Conservation (phyloP, 2,888 invertebrate species). For the Laspeyria flexula region DNA sequence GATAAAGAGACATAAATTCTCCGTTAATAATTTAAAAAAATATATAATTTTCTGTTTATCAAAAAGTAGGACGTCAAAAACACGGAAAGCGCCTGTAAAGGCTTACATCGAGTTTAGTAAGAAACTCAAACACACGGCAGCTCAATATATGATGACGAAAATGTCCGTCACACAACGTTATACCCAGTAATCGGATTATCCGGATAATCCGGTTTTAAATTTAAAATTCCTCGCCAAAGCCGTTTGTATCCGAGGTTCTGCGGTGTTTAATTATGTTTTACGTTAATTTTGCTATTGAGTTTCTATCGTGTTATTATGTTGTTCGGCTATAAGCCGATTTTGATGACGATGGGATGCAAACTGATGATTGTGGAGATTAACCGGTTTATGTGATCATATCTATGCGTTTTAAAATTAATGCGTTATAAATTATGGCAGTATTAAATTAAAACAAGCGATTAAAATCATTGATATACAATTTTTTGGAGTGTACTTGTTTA, state of each 20-base stretch:
- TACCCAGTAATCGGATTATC: constrained; percentile 43
- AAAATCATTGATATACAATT: too few relatives aligned
- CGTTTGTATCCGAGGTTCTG: constrained; percentile 40
- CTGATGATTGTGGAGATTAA: too few relatives aligned
- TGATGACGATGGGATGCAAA: too few relatives aligned
- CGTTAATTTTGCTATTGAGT: constrained; percentile 27
- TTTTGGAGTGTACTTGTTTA: too few relatives aligned
- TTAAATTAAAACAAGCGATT: too few relatives aligned
- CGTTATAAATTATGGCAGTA: too few relatives aligned
- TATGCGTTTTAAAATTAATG: too few relatives aligned
- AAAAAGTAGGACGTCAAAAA: not conserved
- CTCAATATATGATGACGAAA: constrained; percentile 32
- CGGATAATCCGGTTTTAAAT: constrained; percentile 56
- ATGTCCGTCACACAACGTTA: constrained; percentile 28
- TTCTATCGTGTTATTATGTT: not conserved
- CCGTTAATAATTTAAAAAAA: too few relatives aligned
- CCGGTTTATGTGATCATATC: too few relatives aligned
- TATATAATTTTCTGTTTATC: not conserved
- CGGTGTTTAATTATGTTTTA: constrained; percentile 40
- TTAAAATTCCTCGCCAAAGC: constrained; percentile 53
- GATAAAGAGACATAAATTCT: too few relatives aligned
- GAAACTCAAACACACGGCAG: constrained; percentile 23
- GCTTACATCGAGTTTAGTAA: constrained; percentile 4
- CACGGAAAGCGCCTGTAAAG: not conserved
- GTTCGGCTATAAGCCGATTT: not conserved